phyloP scores from a whole-genome alignment of 2,113 vertebrate genomes.

The Oryzias celebensis region DNA sequence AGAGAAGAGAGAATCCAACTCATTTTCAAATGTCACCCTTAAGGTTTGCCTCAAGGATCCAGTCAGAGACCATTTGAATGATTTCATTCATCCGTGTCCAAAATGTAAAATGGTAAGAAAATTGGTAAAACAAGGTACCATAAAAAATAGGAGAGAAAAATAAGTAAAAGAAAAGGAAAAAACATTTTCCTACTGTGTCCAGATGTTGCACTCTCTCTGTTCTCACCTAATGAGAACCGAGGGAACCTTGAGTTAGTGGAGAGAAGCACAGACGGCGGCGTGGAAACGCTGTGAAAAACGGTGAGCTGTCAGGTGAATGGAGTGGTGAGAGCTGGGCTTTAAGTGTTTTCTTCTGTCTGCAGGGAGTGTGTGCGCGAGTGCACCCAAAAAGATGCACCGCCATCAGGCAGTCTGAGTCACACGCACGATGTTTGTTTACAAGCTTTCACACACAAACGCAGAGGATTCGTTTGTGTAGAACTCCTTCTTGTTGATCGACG shows the following conservation, averaged over 20 bases:
- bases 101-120: too few species aligned
- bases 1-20: too few species aligned
- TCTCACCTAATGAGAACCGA: conserved; percentile 50
- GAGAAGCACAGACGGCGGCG: conserved; percentile 4
- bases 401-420: conserved; percentile 10
- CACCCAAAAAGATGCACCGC: conserved; percentile 17
- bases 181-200: conserved; percentile 21
- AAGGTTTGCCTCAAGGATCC: too few species aligned
- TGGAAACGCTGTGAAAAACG: conserved; percentile 42
- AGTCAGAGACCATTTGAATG: too few species aligned
- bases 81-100: too few species aligned
- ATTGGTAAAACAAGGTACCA: too few species aligned
- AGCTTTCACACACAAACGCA: too few species aligned
- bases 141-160: conserved; percentile 16
- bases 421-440: neutral
- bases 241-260: conserved; percentile 27
- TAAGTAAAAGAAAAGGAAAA: conserved; percentile 36
- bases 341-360: conserved; percentile 47
- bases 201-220: conserved; percentile 32
- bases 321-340: conserved; percentile 36
- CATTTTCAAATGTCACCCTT: too few species aligned
- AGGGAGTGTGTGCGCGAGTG: conserved; percentile 19
- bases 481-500: too few species aligned
- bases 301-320: conserved; percentile 42
- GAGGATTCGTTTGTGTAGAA: too few species aligned